A percentile compares a stretch with the other conserved stretches of the same genome.
Evolutionary conservation across 2,888 invertebrate genomes (phyloP).

Genomic region (Papilio protenor): DNA sequence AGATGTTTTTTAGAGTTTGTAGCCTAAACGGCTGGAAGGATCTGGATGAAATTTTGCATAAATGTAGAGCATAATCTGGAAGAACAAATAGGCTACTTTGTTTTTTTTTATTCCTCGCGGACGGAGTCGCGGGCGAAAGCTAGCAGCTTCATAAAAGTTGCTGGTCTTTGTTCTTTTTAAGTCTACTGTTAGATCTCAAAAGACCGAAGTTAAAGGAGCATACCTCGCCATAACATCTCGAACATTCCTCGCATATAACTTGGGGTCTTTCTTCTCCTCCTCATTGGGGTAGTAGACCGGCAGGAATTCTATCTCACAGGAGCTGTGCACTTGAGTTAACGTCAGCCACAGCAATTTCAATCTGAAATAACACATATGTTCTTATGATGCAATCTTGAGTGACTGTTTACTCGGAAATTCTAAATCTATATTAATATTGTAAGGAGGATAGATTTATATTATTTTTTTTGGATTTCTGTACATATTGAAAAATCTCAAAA

Average conservation of each 20-base stretch:
- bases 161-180: neutral
- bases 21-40: no score
- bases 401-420: no score
- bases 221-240: constrained; percentile 96
- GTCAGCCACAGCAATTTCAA: constrained; percentile 94
- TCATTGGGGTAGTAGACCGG: constrained; percentile 95
- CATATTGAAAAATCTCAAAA: no score
- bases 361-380: constrained; percentile 75
- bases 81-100: neutral
- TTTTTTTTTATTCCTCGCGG: no score
- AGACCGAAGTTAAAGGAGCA: constrained; percentile 56
- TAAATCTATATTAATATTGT: no score
- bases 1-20: no score
- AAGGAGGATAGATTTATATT: no score
- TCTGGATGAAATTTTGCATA: no score
- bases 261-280: constrained; percentile 93
- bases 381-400: neutral
- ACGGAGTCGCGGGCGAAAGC: no score
- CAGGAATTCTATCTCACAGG: constrained; percentile 95
- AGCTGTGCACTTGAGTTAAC: constrained; percentile 93
- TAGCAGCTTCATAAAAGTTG: neutral
- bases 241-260: constrained; percentile 95
- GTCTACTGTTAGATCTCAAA: neutral
- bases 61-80: no score
- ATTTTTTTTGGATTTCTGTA: no score